Evolutionary conservation across 2,113 vertebrate species (phyloP), one percentile per base, ranked within the genome.

Genomic region (Geothlypis trichas): DNA sequence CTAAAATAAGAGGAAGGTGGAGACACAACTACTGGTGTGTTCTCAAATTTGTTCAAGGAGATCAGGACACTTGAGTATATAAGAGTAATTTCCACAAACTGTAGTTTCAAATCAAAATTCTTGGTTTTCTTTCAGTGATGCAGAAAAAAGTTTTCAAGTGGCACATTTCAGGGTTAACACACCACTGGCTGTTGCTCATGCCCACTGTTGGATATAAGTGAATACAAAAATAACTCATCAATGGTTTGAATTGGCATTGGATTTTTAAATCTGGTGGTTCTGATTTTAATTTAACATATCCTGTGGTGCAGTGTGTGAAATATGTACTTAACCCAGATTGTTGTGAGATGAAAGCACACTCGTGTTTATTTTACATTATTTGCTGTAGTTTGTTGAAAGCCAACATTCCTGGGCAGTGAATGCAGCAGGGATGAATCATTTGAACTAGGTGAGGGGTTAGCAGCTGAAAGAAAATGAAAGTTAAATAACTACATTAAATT

Each of bases 231-330:
- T 97, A 98, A 96, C 89, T 95, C 44, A 31, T 31, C 18, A 63
- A 66, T 92, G 83, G 77, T 91, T 97, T 95, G 93, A 95, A 80
- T 89, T 97, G 96, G 93, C 89, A 91, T 55, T 82, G 68, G 63
- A 89, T 96, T 97, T 96, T 96, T 62, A 82, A 94, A 93, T 95
- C 80, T 86, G 72, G 80, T 97, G 96, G 95, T 97, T 97, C 96
- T 98, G 95, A 98, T 98, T 98, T 98, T 97, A 98, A 98, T 98
- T 98, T 97, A 98, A 98, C 94, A 97, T 97, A 98, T 98, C 98
- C 98, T 98, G 98, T 97, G 90, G 95, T 97, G 96, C 95, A 96
- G 95, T 97, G 97, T 98, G 97, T 97, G 96, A 98, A 97, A 97
- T 98, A 97, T 98, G 97, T 97, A 98, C 97, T 97, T 97, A 97